Percentiles rank a stretch among this genome's conserved stretches.
These are phyloP conservation scores for Esox niger DNA, from an alignment of 2,113 vertebrate genomes.

Conservation along the genomic window DNA sequence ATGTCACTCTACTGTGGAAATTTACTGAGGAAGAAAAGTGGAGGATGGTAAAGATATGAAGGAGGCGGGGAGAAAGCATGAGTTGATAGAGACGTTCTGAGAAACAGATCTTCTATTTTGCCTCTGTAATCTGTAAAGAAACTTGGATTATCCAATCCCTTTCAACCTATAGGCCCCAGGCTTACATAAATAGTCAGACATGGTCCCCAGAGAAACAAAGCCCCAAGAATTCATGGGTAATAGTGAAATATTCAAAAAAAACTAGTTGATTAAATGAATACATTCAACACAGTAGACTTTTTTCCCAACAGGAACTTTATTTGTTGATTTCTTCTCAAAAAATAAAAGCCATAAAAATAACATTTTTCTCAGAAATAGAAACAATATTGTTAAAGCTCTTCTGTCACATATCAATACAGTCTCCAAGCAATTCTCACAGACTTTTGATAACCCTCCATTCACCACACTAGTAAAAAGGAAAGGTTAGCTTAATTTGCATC, in stretches of 20 bases:
- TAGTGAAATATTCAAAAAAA: not conserved
- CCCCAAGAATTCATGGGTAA: not conserved
- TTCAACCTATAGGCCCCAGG: constrained; percentile 20
- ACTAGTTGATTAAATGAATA: too few species aligned
- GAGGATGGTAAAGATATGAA: constrained; percentile 14
- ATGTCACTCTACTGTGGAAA: constrained; percentile 9
- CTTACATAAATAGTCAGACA: not conserved
- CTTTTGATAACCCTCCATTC: too few species aligned
- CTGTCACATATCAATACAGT: too few species aligned
- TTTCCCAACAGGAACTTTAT: too few species aligned
- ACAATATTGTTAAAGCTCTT: too few species aligned
- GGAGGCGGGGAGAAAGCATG: not conserved
- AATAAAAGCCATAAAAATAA: too few species aligned
- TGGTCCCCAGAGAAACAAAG: not conserved
- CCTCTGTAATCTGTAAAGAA: constrained; percentile 8
- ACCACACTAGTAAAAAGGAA: too few species aligned
- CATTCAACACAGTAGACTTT: too few species aligned
- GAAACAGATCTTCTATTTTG: constrained; percentile 30
- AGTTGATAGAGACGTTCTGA: constrained; percentile 8
- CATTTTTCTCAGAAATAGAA: too few species aligned
- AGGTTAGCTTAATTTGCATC: too few species aligned
- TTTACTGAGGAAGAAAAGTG: constrained; percentile 3
- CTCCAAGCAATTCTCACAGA: too few species aligned
- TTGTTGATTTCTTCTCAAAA: too few species aligned
- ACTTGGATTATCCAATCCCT: constrained; percentile 16